These are phyloP conservation scores for Parnassius orleans DNA, from an alignment of 2,888 invertebrate genomes.

Conservation along the genomic window DNA sequence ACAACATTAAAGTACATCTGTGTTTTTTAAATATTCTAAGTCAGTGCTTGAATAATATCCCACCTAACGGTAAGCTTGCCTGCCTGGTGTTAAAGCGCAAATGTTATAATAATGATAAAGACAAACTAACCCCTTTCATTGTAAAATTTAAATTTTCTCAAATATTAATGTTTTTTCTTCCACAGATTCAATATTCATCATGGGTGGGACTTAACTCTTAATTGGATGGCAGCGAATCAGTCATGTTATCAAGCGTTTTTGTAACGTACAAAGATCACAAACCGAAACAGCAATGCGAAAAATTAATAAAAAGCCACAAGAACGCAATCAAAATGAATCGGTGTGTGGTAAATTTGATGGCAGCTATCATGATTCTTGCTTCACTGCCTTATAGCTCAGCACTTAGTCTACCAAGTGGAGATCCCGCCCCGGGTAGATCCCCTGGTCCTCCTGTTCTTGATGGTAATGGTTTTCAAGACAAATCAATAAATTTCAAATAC, in stretches of 20 bases:
- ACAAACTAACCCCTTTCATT: no score
- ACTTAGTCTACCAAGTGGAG: slow-evolving; percentile 75
- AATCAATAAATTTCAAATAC: slow-evolving; percentile 29
- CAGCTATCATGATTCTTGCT: slow-evolving; percentile 55
- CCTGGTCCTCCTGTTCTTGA: slow-evolving; percentile 79
- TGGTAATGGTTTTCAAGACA: slow-evolving; percentile 33
- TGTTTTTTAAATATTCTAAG: no score
- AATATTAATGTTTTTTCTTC: background rate
- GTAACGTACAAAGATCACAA: slow-evolving; percentile 5
- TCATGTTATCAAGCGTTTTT: slow-evolving; percentile 11
- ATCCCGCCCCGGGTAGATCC: slow-evolving; percentile 84
- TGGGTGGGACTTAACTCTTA: background rate
- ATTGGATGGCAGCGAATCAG: background rate
- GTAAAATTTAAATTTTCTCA: no score
- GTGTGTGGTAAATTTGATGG: slow-evolving; percentile 42
- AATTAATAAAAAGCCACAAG: slow-evolving; percentile 13
- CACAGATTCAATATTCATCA: slow-evolving; percentile 1
- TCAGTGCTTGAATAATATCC: no score
- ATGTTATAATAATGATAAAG: no score
- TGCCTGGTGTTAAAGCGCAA: no score
- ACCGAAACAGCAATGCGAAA: slow-evolving; percentile 16
- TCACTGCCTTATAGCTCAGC: slow-evolving; percentile 68
- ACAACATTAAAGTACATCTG: no score
- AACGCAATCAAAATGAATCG: slow-evolving; percentile 47
- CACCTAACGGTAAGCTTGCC: no score